Evolutionary conservation across 2,113 vertebrate genomes (phyloP).

Genomic region (Erinaceus europaeus): DNA sequence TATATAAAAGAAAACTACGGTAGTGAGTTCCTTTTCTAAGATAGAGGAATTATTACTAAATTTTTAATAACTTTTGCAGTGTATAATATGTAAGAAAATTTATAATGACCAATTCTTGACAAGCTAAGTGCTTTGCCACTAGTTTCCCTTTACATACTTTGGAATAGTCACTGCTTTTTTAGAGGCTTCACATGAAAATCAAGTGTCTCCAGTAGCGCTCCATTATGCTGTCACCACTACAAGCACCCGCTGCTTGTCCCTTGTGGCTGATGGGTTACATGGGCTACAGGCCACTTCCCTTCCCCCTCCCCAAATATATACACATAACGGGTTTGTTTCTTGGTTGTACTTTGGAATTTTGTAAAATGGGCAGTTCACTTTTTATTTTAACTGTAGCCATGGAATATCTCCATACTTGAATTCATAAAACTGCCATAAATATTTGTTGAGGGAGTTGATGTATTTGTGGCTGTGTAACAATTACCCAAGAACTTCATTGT

Average conservation of each 20-base stretch:
- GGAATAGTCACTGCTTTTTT: neutral
- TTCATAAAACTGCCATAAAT: no score
- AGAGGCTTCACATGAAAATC: neutral
- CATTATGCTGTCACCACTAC: neutral
- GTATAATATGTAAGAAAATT: neutral
- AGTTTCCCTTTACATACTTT: neutral
- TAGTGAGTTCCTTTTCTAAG: neutral
- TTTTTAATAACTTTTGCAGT: conserved; percentile 1
- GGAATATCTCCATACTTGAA: no score
- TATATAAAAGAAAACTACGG: neutral
- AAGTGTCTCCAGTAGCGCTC: neutral
- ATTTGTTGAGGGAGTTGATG: no score
- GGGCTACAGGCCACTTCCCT: neutral
- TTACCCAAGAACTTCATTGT: neutral
- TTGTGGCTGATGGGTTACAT: neutral
- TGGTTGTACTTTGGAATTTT: no score
- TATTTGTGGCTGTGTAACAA: neutral
- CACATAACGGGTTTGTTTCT: no score
- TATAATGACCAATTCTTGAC: neutral
- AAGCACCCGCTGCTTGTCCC: neutral
- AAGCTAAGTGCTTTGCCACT: neutral
- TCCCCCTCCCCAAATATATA: no score
- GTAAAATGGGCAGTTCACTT: no score
- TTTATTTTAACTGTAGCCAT: no score
- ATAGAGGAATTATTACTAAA: neutral